Evolutionary conservation across 1,140 invertebrate species (phyloP), one percentile per base, ranked within the genome.

Genomic region (Fopius arisanus): DNA sequence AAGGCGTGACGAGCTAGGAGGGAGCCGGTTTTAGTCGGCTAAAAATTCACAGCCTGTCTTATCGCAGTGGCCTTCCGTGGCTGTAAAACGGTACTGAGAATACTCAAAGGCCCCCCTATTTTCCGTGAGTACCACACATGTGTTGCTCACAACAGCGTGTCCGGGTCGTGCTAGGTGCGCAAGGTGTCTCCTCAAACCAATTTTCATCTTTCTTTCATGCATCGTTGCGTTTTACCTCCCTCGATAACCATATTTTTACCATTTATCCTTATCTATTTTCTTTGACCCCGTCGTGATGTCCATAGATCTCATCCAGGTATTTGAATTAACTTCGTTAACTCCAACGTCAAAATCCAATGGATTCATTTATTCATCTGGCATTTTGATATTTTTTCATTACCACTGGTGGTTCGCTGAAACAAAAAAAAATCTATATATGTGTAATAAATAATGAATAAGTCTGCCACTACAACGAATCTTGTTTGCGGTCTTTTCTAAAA

Each of bases 401-500:
- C 12, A 12, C 5, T 40, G 5, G 37, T 16, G n/a, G 19, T 16
- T 51, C 14, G 19, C n/a, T 51, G 43, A 51, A 51, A 51, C 19
- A 2, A 51, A 51, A 19, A 19, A 21, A 6, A 21, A 51, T n/a
- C n/a, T n/a, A 33, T 33, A 33, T 33, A 33, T 33, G 9, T 33
- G 3, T 4, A 9, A 33, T 33, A 37, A 37, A 37, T 10, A 37
- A 37, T 37, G 33, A 37, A 37, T 37, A 37, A 37, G 33, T 37
- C 33, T 37, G n/a, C 33, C 43, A 48, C 54, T 51, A 59, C 19
- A 21, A 26, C 54, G 54, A 59, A 59, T 59, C 54, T 59, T 59
- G 54, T 59, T 59, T 59, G 54, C 54, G 54, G 54, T 59, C 54
- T 59, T 26, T 26, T 59, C 54, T 59, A 59, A 59, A 59, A 59